Conservation (phyloP, 1,140 invertebrate species). For the Cyclina sinensis region DNA sequence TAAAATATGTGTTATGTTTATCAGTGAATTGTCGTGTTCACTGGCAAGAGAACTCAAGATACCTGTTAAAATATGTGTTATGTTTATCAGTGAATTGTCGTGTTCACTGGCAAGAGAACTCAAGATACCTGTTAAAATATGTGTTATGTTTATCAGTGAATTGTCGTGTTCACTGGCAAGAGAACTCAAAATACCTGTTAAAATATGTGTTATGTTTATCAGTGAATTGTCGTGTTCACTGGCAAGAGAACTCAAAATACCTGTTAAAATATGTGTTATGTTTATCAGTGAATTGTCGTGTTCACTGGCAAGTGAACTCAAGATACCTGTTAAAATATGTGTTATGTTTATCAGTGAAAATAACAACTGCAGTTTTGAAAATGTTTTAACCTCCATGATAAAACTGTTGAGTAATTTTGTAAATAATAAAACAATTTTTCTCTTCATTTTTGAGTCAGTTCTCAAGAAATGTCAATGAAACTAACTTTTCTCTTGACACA, state of each 20-base stretch:
- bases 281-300: neutral
- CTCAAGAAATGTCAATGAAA: too few species aligned
- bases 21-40: slow-evolving; percentile 27
- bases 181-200: slow-evolving; percentile 43
- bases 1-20: too few species aligned
- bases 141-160: neutral
- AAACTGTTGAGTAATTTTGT: too few species aligned
- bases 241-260: neutral
- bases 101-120: slow-evolving; percentile 44
- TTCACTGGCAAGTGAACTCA: neutral
- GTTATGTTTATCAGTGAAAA: neutral
- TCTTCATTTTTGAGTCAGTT: too few species aligned
- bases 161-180: slow-evolving; percentile 44
- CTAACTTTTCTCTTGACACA: too few species aligned
- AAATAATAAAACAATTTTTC: too few species aligned
- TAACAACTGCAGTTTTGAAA: neutral
- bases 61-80: slow-evolving; percentile 41
- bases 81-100: neutral
- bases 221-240: neutral
- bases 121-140: slow-evolving; percentile 47
- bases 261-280: neutral
- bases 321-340: neutral
- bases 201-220: too few species aligned
- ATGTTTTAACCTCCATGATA: too few species aligned
- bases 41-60: slow-evolving; percentile 36